A percentile compares a stretch with the other conserved stretches of the same genome.
Conservation (phyloP, 2,797 vertebrate genomes). For the Arrhamphus sclerolepis region DNA sequence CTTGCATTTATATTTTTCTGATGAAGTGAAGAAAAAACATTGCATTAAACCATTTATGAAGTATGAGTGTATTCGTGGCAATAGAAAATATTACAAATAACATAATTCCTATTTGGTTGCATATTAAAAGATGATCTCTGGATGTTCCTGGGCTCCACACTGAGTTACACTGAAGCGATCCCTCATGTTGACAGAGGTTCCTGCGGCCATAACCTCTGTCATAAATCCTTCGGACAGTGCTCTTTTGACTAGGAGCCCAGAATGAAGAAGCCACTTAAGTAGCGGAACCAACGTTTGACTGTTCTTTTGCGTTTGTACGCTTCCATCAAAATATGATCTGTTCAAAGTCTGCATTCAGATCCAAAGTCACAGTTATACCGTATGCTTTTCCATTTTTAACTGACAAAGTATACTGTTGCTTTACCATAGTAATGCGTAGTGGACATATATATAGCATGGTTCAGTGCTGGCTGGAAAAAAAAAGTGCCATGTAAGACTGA, state of each 20-base stretch:
- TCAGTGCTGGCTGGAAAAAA: constrained; percentile 39
- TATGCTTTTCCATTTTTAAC: constrained; percentile 59
- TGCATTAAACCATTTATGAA: background rate
- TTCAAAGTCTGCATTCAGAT: constrained; percentile 29
- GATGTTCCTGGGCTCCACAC: background rate
- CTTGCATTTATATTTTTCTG: constrained; percentile 85
- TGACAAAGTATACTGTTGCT: constrained; percentile 29
- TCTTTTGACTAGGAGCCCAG: constrained; percentile 31
- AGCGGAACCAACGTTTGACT: constrained; percentile 24
- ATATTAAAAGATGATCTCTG: background rate
- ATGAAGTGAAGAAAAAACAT: background rate
- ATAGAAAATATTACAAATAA: background rate
- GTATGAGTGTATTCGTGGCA: no score
- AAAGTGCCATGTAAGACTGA: constrained; percentile 35
- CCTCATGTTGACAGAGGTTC: constrained; percentile 48
- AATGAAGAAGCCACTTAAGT: constrained; percentile 42
- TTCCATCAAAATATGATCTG: constrained; percentile 45
- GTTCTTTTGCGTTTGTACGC: constrained; percentile 29
- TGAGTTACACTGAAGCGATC: constrained; percentile 39
- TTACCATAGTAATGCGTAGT: constrained; percentile 53
- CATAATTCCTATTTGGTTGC: background rate
- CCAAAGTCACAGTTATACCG: constrained; percentile 33
- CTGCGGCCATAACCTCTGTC: constrained; percentile 25
- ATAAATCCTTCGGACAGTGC: constrained; percentile 42
- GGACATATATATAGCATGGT: constrained; percentile 64